These are phyloP conservation scores for Typhlichthys subterraneus DNA, from an alignment of 2,797 vertebrate species.

Conservation along the genomic window DNA sequence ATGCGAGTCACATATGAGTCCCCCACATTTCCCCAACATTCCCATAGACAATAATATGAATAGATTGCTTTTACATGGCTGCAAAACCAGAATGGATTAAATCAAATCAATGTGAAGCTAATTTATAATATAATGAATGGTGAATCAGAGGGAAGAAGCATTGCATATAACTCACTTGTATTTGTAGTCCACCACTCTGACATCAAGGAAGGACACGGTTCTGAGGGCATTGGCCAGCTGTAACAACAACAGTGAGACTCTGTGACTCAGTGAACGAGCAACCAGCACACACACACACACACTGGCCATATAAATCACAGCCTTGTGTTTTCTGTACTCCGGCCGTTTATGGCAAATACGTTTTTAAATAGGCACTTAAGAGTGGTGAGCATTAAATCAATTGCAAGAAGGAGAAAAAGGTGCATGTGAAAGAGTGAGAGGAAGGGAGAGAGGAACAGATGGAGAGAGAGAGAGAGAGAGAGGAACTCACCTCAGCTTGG, in stretches of 20 bases:
- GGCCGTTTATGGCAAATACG: constrained; percentile 64
- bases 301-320: constrained; percentile 61
- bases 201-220: constrained; percentile 87
- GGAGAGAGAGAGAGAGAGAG: constrained; percentile 12
- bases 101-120: too few relatives aligned
- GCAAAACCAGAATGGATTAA: too few relatives aligned
- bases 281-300: constrained; percentile 44
- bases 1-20: constrained; percentile 28
- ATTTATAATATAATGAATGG: neutral
- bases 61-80: too few relatives aligned
- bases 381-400: constrained; percentile 70
- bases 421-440: constrained; percentile 5
- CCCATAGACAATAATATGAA: too few relatives aligned
- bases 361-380: constrained; percentile 72
- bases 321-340: constrained; percentile 48
- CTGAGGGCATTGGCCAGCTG: constrained; percentile 93
- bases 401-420: constrained; percentile 29
- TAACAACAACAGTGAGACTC: constrained; percentile 46
- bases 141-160: neutral
- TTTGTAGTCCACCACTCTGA: constrained; percentile 95
- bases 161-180: constrained; percentile 85
- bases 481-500: constrained; percentile 87
- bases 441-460: constrained; percentile 13
- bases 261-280: constrained; percentile 64
- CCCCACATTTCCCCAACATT: neutral